Evolutionary conservation across 2,797 vertebrate species (phyloP).

Genomic region (Orestias chungarensis): DNA sequence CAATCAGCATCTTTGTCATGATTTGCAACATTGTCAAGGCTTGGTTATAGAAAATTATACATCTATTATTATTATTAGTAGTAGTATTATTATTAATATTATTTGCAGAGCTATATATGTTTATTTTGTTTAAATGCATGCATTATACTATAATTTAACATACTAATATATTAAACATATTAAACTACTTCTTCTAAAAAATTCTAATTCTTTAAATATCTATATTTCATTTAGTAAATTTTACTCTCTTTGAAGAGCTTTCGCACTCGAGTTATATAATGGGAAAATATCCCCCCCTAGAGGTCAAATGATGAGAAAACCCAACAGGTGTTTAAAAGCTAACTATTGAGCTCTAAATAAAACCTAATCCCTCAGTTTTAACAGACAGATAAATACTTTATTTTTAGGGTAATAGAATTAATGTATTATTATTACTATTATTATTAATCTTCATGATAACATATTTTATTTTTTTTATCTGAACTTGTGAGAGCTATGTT

Average conservation of each 20-base stretch:
- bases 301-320: slow-evolving; percentile 23
- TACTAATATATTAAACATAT: not conserved
- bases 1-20: slow-evolving; percentile 22
- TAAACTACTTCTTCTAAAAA: no score
- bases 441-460: no score
- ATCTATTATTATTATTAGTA: not conserved
- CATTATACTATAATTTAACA: no score
- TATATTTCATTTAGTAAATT: not conserved
- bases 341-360: not conserved
- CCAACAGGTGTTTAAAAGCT: slow-evolving; percentile 34
- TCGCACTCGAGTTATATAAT: not conserved
- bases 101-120: not conserved
- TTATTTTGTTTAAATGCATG: not conserved
- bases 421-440: no score
- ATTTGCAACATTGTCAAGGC: not conserved
- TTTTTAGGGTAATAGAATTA: no score
- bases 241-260: not conserved
- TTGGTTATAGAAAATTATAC: not conserved
- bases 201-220: no score
- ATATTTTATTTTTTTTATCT: not conserved
- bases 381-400: no score
- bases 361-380: no score
- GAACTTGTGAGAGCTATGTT: not conserved
- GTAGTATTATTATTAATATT: not conserved
- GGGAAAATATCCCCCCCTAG: slow-evolving; percentile 44